A percentile compares a stretch with the other conserved stretches of the same genome.
phyloP scores from a whole-genome alignment of 2,797 vertebrate species.

The Danio aesculapii region DNA sequence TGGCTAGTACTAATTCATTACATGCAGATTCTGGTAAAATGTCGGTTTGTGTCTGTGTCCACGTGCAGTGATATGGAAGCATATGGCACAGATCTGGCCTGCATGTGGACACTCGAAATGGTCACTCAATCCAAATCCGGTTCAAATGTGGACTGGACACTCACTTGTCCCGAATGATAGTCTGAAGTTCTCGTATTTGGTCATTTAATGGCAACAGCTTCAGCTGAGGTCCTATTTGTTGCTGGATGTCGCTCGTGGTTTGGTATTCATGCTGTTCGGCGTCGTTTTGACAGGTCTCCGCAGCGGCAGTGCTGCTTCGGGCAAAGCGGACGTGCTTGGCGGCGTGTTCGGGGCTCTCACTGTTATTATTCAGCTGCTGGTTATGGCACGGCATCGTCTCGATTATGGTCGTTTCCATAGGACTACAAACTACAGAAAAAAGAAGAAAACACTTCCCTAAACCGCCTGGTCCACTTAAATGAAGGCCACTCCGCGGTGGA shows the following conservation, averaged over 20 bases:
- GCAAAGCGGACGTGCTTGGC: conserved; percentile 62
- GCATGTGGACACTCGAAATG: background rate
- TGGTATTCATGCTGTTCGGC: conserved; percentile 15
- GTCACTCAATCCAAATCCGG: background rate
- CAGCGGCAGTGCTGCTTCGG: conserved; percentile 48
- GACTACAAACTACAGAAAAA: background rate
- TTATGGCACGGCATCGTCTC: conserved; percentile 76
- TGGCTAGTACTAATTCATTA: background rate
- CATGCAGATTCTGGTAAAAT: background rate
- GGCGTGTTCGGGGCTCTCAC: conserved; percentile 60
- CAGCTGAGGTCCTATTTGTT: conserved; percentile 76
- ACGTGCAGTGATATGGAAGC: background rate
- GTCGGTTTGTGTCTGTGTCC: background rate
- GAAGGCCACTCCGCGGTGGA: background rate
- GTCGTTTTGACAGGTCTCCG: conserved; percentile 37
- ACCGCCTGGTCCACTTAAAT: conserved; percentile 22
- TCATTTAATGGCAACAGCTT: conserved; percentile 87
- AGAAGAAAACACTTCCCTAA: background rate
- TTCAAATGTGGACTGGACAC: conserved; percentile 45
- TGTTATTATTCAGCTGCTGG: conserved; percentile 65
- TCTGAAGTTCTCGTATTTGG: conserved; percentile 87
- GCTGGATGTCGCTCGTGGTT: conserved; percentile 41
- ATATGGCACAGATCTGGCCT: conserved; percentile 8
- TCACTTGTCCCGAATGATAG: conserved; percentile 88
- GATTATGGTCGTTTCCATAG: conserved; percentile 58